Conservation (phyloP, 2,113 vertebrate species). For the Raphicerus campestris region DNA sequence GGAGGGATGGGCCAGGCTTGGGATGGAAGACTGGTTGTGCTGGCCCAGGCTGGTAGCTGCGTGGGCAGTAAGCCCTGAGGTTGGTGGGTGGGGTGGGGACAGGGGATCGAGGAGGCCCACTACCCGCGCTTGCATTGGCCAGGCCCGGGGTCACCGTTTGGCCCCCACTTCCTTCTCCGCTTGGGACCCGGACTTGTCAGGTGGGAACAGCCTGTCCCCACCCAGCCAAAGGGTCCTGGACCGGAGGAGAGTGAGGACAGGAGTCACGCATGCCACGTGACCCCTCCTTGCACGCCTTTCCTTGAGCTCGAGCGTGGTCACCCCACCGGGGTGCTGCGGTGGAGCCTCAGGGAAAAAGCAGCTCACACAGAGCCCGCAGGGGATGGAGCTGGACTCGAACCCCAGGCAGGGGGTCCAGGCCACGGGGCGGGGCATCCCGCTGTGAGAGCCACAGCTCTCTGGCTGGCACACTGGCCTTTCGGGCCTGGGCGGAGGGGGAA, state of each 20-base stretch:
- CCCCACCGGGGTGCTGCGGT: not conserved
- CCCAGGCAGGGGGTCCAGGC: not conserved
- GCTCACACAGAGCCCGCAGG: not conserved
- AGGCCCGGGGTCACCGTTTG: not conserved
- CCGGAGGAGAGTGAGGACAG: not conserved
- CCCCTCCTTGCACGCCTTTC: accelerated
- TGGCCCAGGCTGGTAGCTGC: not conserved
- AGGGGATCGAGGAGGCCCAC: not conserved
- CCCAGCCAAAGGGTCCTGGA: not conserved
- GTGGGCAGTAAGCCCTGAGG: not conserved
- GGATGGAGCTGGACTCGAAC: not conserved
- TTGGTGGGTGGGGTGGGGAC: accelerated
- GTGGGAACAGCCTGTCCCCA: not conserved
- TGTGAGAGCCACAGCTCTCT: accelerated
- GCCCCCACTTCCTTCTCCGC: not conserved
- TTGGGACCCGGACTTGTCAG: not conserved
- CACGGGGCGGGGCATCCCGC: no score
- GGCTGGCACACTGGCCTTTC: not conserved
- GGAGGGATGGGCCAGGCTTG: not conserved
- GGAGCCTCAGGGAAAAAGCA: not conserved
- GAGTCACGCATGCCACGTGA: accelerated
- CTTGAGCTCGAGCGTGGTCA: not conserved
- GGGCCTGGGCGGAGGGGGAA: not conserved
- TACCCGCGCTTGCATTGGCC: not conserved
- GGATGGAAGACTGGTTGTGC: not conserved